Evolutionary conservation across 2,797 vertebrate species (phyloP), one percentile per base, ranked within the genome.

Genomic region (Melanotaenia pygmaea): DNA sequence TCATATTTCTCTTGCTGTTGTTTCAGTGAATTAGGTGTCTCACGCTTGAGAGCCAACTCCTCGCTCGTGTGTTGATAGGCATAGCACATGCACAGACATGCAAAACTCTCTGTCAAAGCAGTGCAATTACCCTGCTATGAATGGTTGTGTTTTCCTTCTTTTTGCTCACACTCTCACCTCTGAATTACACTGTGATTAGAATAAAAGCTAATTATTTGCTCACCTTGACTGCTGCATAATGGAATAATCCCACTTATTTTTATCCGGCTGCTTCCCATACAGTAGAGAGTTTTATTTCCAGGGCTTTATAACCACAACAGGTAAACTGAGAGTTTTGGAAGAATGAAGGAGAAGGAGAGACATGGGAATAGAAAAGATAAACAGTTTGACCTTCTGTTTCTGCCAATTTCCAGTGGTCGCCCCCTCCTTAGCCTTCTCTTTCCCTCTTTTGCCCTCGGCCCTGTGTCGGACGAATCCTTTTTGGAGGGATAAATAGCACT

Each of bases 401-500:
- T 93, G 88, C 91, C 93, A 94, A 93, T 94, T 95, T 93, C 89
- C 83, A 85, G 82, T 77, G 80, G 87, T 85, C 69, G 70, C 90
- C 87, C 86, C 87, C 88, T 91, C 83, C 84, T 83, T 83, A 87
- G 85, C 84, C 87, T 89, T 89, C 90, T 92, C 91, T 90, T 91
- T 82, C 84, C 83, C 82, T 86, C 74, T 72, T 89, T 91, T 75
- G 88, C 93, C 83, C 53, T 84, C 89, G 90, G 92, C 94, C 93
- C 92, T 94, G 94, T 94, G 95, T 94, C 94, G 84, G 91, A 93
- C 93, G 89, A 93, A 93, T 96, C 92, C 92, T 93, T 94, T 94
- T 94, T 91, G 88, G 90, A 87, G 86, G 94, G 94, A 96, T 95
- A 97, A 97, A 96, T 95, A 96, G 92, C 93, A 85, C 84, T 91